These are phyloP conservation scores for Azemiops feae DNA, from an alignment of 2,113 vertebrate genomes.

Conservation along the genomic window DNA sequence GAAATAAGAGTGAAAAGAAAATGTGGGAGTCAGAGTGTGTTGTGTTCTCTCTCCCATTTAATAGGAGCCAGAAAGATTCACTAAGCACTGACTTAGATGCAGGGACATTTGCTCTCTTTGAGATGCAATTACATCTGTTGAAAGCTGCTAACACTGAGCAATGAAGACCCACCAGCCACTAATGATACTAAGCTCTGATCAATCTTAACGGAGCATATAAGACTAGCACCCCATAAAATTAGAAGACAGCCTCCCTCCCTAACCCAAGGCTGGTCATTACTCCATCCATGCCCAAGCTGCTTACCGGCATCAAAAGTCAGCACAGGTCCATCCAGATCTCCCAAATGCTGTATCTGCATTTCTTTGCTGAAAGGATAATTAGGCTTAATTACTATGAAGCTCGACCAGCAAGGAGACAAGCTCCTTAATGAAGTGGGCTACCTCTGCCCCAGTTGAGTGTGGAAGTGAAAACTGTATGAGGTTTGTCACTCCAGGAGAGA, in stretches of 20 bases:
- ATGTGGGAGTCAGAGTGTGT: background rate
- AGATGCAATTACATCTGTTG: background rate
- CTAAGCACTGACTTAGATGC: background rate
- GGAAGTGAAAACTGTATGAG: background rate
- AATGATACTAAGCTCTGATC: background rate
- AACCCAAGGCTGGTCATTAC: background rate
- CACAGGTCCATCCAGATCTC: slow-evolving; percentile 18
- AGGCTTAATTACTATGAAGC: slow-evolving; percentile 14
- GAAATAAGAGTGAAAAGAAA: background rate
- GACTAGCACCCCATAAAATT: background rate
- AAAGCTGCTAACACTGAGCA: background rate
- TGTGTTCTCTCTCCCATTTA: background rate
- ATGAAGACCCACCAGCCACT: background rate
- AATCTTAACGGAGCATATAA: background rate
- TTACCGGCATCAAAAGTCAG: slow-evolving; percentile 33
- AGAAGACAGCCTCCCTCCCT: background rate
- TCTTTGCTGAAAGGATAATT: slow-evolving; percentile 30
- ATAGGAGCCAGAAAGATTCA: background rate
- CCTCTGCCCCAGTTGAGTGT: background rate
- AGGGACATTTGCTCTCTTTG: background rate
- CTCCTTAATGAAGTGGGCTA: background rate
- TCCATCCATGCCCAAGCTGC: background rate
- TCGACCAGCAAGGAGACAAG: background rate
- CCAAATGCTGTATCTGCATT: slow-evolving; percentile 33
- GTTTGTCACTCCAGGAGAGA: background rate